Percentiles rank a stretch among this genome's conserved stretches.
Conservation (phyloP, 1,140 invertebrate genomes). For the Spodoptera litura region DNA sequence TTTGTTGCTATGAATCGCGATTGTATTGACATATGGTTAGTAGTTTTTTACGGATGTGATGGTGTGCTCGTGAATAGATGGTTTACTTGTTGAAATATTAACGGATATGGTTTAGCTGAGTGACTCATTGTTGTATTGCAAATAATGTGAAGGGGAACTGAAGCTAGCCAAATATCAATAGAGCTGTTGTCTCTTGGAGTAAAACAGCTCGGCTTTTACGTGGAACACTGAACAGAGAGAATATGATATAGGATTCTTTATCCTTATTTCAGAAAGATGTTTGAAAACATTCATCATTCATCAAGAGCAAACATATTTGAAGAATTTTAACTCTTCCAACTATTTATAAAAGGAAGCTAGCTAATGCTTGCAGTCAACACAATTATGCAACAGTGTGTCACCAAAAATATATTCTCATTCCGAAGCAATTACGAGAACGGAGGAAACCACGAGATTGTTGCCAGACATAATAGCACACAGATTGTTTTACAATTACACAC, state of each 20-base stretch:
- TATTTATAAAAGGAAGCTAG: not conserved
- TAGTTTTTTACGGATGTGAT: slow-evolving; percentile 57
- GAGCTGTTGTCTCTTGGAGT: not conserved
- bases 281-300: not conserved
- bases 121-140: slow-evolving; percentile 33
- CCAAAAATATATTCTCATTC: slow-evolving; percentile 34
- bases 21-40: slow-evolving; percentile 69
- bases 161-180: slow-evolving; percentile 10
- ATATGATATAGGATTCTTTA: not conserved
- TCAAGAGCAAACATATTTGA: not conserved
- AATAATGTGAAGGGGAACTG: slow-evolving; percentile 22
- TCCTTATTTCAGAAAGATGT: not conserved
- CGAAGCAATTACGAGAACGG: slow-evolving; percentile 19
- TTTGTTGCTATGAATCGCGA: slow-evolving; percentile 78
- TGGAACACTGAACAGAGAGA: not conserved
- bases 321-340: not conserved
- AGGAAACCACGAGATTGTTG: slow-evolving; percentile 5
- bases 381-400: slow-evolving; percentile 21
- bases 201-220: not conserved
- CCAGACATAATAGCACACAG: slow-evolving; percentile 33
- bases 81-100: slow-evolving; percentile 34
- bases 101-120: slow-evolving; percentile 34
- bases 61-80: slow-evolving; percentile 36
- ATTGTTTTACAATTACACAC: slow-evolving; percentile 49
- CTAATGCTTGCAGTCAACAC: not conserved